phyloP scores from a whole-genome alignment of 2,797 vertebrate genomes.

The Enteromius paludinosus region DNA sequence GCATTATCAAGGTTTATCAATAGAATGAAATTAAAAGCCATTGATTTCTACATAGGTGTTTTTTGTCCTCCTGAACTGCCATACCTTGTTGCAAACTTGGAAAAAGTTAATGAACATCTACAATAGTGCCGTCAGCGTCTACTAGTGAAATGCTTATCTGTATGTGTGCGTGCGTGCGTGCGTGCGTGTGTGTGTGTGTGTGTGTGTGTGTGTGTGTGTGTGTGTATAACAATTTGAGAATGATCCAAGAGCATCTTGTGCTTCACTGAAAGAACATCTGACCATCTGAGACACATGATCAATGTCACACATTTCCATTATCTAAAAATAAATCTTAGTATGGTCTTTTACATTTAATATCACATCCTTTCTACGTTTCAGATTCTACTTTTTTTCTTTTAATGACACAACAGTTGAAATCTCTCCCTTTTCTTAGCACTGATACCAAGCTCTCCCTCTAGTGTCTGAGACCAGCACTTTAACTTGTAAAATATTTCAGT shows the following conservation, averaged over 20 bases:
- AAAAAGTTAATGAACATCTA: conserved; percentile 40
- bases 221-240: background rate
- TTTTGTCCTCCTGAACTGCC: conserved; percentile 35
- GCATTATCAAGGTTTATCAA: conserved; percentile 83
- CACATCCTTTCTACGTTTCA: background rate
- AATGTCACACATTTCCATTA: background rate
- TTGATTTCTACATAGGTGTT: conserved; percentile 74
- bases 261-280: background rate
- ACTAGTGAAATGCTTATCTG: background rate
- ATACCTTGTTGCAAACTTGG: conserved; percentile 46
- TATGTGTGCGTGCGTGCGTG: background rate
- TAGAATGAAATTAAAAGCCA: conserved; percentile 80
- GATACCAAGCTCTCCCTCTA: conserved; percentile 60
- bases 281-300: background rate
- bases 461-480: conserved; percentile 52
- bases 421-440: background rate
- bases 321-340: background rate
- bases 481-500: conserved; percentile 4
- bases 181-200: background rate
- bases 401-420: background rate
- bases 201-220: background rate
- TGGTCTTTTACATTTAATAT: background rate
- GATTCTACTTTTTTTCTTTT: background rate
- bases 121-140: conserved; percentile 3
- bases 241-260: background rate